Percentiles rank a stretch among this genome's conserved stretches.
Conservation (phyloP, 2,888 invertebrate genomes). For the Nomada fabriciana region DNA sequence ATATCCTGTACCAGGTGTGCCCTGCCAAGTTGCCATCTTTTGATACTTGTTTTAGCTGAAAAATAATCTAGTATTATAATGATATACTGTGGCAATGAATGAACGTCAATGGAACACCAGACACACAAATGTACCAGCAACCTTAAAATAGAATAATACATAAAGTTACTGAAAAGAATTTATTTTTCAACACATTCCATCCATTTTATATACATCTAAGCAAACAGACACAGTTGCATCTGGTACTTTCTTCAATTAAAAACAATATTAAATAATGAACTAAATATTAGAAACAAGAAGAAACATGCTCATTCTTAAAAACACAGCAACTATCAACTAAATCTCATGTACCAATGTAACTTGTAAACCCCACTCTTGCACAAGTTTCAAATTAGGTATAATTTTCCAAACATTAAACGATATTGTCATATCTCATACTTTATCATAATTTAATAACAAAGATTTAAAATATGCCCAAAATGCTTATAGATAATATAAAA, state of each 20-base stretch:
- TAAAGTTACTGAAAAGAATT: constrained; percentile 24
- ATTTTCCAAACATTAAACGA: too few relatives aligned
- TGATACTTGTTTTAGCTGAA: constrained; percentile 75
- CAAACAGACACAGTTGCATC: background rate
- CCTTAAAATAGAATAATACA: constrained; percentile 38
- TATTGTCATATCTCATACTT: background rate
- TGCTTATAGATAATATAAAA: background rate
- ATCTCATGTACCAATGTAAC: too few relatives aligned
- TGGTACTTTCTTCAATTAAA: background rate
- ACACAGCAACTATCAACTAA: background rate
- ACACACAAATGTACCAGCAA: constrained; percentile 49
- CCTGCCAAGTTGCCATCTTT: constrained; percentile 83
- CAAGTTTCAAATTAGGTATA: too few relatives aligned
- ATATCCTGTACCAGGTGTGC: constrained; percentile 80
- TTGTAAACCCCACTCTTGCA: too few relatives aligned
- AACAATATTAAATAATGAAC: background rate
- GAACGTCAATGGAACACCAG: constrained; percentile 40
- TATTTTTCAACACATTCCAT: background rate
- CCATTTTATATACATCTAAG: background rate
- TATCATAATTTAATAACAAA: background rate
- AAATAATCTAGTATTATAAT: constrained; percentile 77
- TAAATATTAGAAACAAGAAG: background rate
- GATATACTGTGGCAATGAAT: constrained; percentile 27
- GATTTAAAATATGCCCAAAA: constrained; percentile 17
- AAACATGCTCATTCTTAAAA: background rate